Conservation (phyloP, 64 coral and sea anemone genomes). For the Trachythela sp. region DNA sequence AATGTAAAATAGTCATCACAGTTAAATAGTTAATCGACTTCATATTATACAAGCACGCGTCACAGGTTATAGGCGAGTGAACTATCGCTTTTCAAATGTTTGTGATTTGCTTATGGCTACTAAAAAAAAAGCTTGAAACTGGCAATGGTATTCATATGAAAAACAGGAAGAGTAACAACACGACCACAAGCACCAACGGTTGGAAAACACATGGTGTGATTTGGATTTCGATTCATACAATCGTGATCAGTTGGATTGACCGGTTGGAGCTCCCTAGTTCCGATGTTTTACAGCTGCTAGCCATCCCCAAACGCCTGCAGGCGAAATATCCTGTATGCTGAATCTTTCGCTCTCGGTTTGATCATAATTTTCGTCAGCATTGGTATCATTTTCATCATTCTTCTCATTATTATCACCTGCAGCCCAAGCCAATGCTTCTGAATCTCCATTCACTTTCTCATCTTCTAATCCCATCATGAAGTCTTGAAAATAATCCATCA, state of each 20-base stretch:
- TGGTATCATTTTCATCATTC: not conserved
- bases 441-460: constrained; percentile 15
- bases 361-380: not conserved
- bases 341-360: not conserved
- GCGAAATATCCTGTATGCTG: constrained; percentile 1
- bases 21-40: too few relatives aligned
- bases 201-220: too few relatives aligned
- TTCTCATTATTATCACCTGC: not conserved
- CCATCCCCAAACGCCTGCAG: constrained; percentile 43
- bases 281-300: constrained; percentile 20
- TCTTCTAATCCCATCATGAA: constrained; percentile 20
- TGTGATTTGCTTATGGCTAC: not conserved
- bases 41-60: too few relatives aligned
- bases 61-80: too few relatives aligned
- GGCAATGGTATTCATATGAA: not conserved
- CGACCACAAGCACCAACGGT: too few relatives aligned
- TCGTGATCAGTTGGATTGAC: too few relatives aligned
- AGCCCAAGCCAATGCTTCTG: not conserved
- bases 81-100: not conserved
- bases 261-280: too few relatives aligned
- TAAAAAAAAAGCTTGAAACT: not conserved
- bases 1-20: too few relatives aligned
- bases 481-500: constrained; percentile 55
- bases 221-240: too few relatives aligned
- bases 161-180: too few relatives aligned